Percentiles rank a stretch among this genome's conserved stretches.
phyloP scores from a whole-genome alignment of 2,797 vertebrate species.

The Cuniculus paca region DNA sequence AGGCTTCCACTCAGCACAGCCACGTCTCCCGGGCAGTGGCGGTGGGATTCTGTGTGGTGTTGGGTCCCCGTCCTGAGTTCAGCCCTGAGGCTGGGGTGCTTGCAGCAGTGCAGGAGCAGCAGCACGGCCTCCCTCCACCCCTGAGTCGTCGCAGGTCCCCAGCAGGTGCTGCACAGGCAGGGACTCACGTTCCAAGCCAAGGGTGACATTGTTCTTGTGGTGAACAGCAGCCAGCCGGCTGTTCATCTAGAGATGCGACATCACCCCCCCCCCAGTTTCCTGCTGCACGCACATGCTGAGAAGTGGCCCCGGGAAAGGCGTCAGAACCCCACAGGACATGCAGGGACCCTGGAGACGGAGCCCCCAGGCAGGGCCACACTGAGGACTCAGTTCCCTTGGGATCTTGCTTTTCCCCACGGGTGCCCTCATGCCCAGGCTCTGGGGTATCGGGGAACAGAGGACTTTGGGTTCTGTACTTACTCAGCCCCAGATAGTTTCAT shows the following conservation, averaged over 20 bases:
- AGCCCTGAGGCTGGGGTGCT: background rate
- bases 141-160: fast-evolving
- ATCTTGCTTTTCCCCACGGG: background rate
- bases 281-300: too few species aligned
- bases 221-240: background rate
- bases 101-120: background rate
- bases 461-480: background rate
- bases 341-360: fast-evolving
- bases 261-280: too few species aligned
- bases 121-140: background rate
- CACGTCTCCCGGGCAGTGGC: background rate
- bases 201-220: background rate
- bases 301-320: background rate
- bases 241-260: background rate
- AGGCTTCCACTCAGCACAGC: background rate
- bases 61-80: background rate
- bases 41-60: background rate
- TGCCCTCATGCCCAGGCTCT: background rate
- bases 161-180: fast-evolving
- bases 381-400: background rate
- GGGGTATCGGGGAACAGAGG: background rate
- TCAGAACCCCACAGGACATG: fast-evolving
- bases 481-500: background rate
- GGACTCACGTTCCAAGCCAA: background rate
- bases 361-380: fast-evolving